These are phyloP conservation scores for Lepisosteus oculatus DNA, from an alignment of 2,113 vertebrate genomes.

Conservation along the genomic window DNA sequence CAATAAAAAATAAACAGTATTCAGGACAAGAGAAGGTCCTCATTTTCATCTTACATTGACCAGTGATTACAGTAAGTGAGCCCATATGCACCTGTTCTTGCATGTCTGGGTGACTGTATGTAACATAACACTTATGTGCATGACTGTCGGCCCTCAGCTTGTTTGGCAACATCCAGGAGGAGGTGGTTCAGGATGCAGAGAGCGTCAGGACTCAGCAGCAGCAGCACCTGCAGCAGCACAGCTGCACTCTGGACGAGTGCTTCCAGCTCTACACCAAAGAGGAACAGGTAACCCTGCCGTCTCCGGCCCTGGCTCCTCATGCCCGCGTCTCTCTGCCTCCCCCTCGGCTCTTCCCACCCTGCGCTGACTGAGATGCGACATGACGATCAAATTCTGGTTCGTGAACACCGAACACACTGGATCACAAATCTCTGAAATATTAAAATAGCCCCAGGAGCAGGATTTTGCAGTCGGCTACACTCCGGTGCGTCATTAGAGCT, in stretches of 20 bases:
- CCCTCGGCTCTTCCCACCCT: neutral
- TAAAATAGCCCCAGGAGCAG: neutral
- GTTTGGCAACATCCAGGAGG: conserved; percentile 85
- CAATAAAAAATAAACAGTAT: conserved; percentile 2
- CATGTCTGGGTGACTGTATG: neutral
- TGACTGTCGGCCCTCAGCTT: conserved; percentile 56
- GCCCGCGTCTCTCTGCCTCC: neutral
- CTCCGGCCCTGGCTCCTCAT: neutral
- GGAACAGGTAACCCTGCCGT: conserved; percentile 75
- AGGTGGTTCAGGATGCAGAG: conserved; percentile 80
- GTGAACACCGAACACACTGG: neutral
- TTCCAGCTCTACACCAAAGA: conserved; percentile 98
- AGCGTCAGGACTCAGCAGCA: conserved; percentile 82
- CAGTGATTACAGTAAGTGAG: neutral
- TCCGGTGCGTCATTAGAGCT: neutral
- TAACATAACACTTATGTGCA: neutral
- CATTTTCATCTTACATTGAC: neutral
- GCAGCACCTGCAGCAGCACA: conserved; percentile 82
- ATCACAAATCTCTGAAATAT: neutral
- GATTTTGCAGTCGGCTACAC: neutral
- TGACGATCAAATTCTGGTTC: too few relatives aligned
- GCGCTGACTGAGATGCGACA: too few relatives aligned
- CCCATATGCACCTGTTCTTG: neutral
- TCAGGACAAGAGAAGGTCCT: neutral
- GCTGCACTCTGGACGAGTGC: conserved; percentile 89